Percentiles rank a stretch among this genome's conserved stretches.
Evolutionary conservation across 2,888 invertebrate species (phyloP).

Genomic region (Cephus sareptanus): DNA sequence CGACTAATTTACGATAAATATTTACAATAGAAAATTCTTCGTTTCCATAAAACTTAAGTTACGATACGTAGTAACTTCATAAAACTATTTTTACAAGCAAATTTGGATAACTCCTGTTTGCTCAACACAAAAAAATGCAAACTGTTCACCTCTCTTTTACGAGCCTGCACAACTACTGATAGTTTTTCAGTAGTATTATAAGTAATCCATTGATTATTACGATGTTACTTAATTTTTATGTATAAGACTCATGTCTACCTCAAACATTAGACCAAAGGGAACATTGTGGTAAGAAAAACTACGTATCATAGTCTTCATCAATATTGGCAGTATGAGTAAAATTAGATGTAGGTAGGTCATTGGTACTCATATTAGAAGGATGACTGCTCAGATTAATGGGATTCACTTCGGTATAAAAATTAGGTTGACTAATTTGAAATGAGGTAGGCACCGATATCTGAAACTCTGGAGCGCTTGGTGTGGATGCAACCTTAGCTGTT

Average conservation of each 20-base stretch:
- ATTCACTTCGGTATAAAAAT: slow-evolving; percentile 63
- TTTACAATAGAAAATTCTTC: neutral
- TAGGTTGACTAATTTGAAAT: slow-evolving; percentile 59
- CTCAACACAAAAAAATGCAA: neutral
- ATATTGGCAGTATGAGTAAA: slow-evolving; percentile 57
- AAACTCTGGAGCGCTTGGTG: slow-evolving; percentile 50
- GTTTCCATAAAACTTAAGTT: neutral
- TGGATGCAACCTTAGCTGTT: slow-evolving; percentile 11
- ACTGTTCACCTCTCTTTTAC: neutral
- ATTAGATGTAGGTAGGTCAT: slow-evolving; percentile 52
- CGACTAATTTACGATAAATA: neutral
- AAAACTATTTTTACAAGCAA: neutral
- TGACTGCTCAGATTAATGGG: slow-evolving; percentile 49
- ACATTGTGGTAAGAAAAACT: slow-evolving; percentile 29
- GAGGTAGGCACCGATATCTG: slow-evolving; percentile 57
- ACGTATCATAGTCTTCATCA: slow-evolving; percentile 64
- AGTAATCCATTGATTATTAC: neutral
- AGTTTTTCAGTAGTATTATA: neutral
- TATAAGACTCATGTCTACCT: neutral
- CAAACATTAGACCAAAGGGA: neutral
- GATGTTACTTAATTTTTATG: neutral
- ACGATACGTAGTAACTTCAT: neutral
- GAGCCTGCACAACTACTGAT: neutral
- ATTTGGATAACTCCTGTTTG: neutral
- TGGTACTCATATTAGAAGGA: slow-evolving; percentile 33